Evolutionary conservation across 2,888 invertebrate species (phyloP), one percentile per base, ranked within the genome.

Genomic region (Bombylius major): DNA sequence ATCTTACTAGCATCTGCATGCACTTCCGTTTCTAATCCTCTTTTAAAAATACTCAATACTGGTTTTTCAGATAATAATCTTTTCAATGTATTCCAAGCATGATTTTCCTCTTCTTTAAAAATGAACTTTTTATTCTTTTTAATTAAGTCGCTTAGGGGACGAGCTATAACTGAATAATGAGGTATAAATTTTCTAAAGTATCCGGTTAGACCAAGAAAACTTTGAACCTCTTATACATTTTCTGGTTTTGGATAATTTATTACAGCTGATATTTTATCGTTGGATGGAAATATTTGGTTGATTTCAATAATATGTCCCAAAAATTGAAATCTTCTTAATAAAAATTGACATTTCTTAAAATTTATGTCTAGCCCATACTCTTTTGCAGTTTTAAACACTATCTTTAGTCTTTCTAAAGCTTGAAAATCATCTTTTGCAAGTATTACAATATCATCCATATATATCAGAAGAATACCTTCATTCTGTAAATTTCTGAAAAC

Each of bases 1-100:
- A 42, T 13, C 4, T 58, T 31, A 56, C 64, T 63, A 4, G 66
- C 67, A 57, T 68, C 67, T 23, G 62, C 63, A 58, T 67, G 66
- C 50, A 67, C 54, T 57, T 67, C 64, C 12, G 65, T 67, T 23
- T 56, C 56, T 44, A 47, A 32, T 33, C 50, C 36, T 7, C 64
- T 64, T 9, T 57, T 54, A 59, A 50, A 70, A 5, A 70, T 51
- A 6, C 62, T 60, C 14, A 70, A 56, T 12, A 68, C 58, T 42
- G 61, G 64, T 50, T 59, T 31, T 34, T 51, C 47, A 4, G 45
- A 31, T 39, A 62, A 46, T 14, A 49, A 53, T 23, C 53, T 9
- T n/a, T 58, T 60, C 11, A 60, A 39, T 7, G 11, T 8, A 7
- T 52, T 32, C 11, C 56, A 56, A 3, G 65, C 5, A 11, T 32